Conservation (phyloP, 1,140 invertebrate genomes). For the Drosophila bocqueti region DNA sequence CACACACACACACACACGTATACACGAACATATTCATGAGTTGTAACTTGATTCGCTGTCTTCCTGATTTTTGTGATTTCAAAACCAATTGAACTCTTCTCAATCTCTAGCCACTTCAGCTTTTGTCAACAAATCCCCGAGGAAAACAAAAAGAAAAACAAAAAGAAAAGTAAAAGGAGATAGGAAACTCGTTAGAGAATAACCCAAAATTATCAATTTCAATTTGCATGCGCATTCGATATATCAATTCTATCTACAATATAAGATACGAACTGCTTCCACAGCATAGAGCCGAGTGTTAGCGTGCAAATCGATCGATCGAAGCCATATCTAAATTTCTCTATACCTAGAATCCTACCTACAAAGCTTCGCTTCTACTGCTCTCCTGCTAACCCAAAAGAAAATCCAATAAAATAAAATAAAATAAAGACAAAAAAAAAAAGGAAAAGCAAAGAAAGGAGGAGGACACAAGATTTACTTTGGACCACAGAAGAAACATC, state of each 20-base stretch:
- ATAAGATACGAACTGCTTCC: constrained; percentile 41
- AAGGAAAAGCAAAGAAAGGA: background rate
- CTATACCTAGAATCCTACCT: constrained; percentile 53
- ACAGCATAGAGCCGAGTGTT: constrained; percentile 37
- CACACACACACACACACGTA: constrained; percentile 20
- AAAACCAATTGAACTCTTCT: constrained; percentile 42
- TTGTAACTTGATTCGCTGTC: constrained; percentile 63
- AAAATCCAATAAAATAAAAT: background rate
- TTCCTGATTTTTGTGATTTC: constrained; percentile 57
- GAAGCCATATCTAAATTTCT: constrained; percentile 56
- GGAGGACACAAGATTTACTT: constrained; percentile 54
- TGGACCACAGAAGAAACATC: constrained; percentile 69
- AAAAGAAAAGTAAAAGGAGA: background rate
- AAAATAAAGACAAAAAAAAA: constrained; percentile 7
- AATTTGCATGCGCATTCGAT: constrained; percentile 45
- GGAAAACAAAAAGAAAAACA: background rate
- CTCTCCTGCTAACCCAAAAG: constrained; percentile 38
- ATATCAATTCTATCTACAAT: constrained; percentile 48
- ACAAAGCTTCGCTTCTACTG: constrained; percentile 55
- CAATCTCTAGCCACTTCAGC: constrained; percentile 65
- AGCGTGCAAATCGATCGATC: constrained; percentile 51
- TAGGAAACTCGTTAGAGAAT: constrained; percentile 23
- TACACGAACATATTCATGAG: constrained; percentile 36
- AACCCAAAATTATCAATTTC: constrained; percentile 42
- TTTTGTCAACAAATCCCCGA: constrained; percentile 57